These are phyloP conservation scores for Anthopleura xanthogrammica DNA, from an alignment of 92 coral and sea anemone genomes.

Conservation along the genomic window DNA sequence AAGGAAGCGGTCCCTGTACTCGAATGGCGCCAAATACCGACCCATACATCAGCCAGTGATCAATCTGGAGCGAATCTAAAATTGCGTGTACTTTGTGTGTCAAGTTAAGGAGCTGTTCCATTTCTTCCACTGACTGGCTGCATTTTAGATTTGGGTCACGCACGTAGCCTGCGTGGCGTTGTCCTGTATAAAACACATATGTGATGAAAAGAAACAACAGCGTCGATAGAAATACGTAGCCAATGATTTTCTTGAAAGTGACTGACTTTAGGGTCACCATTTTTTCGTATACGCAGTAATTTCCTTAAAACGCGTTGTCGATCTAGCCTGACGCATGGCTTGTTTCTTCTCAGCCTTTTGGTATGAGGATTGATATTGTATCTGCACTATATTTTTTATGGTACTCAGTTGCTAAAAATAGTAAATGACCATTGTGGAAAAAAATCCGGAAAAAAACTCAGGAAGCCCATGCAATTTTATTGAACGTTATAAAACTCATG, in stretches of 20 bases:
- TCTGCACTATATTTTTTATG: too few species aligned
- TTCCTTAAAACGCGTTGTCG: too few species aligned
- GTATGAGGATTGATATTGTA: too few species aligned
- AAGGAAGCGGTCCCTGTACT: constrained; percentile 60
- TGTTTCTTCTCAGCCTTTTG: too few species aligned
- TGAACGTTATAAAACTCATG: too few species aligned
- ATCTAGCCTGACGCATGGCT: too few species aligned
- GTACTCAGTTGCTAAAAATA: too few species aligned
- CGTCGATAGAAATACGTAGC: background rate
- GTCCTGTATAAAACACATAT: constrained; percentile 16
- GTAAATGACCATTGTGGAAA: too few species aligned
- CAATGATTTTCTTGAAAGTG: background rate
- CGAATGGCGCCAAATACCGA: constrained; percentile 77
- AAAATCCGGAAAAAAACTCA: too few species aligned
- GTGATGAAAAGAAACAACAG: background rate
- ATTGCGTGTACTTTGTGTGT: constrained; percentile 52
- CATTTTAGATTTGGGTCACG: constrained; percentile 14
- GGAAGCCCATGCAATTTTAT: too few species aligned
- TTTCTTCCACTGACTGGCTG: constrained; percentile 28
- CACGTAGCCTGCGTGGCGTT: constrained; percentile 1
- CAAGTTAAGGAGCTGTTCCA: constrained; percentile 44
- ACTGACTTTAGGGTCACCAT: background rate
- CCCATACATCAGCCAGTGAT: constrained; percentile 80
- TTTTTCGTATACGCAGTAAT: too few species aligned
- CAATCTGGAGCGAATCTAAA: constrained; percentile 39